phyloP scores from a whole-genome alignment of 2,113 vertebrate species.

The Nothocercus julius region DNA sequence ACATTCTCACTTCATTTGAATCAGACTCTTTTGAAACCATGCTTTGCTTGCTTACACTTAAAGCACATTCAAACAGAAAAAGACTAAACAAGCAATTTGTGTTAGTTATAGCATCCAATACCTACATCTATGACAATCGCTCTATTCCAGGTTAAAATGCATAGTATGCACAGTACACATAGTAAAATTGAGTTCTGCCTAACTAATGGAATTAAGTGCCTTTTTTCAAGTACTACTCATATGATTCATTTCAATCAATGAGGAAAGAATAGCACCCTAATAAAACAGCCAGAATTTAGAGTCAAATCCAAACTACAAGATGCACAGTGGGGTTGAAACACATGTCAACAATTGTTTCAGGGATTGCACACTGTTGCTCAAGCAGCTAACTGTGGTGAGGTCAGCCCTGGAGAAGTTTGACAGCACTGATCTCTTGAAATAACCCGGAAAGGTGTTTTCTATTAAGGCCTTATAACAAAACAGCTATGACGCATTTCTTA shows the following conservation, averaged over 20 bases:
- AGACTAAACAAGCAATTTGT: neutral
- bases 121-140: neutral
- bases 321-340: neutral
- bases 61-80: neutral
- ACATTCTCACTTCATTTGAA: neutral
- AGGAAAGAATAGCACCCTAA: neutral
- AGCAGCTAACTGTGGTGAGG: neutral
- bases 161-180: neutral
- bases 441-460: neutral
- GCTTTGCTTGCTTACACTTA: neutral
- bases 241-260: neutral
- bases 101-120: neutral
- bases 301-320: neutral
- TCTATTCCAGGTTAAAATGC: neutral
- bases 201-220: neutral
- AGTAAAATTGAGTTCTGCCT: neutral
- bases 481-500: neutral
- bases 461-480: neutral
- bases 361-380: no score
- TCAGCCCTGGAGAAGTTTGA: neutral
- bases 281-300: neutral
- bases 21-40: no score
- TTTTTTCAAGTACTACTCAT: neutral
- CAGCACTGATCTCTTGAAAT: neutral
- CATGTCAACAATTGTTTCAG: neutral